A percentile compares a stretch with the other conserved stretches of the same genome.
These are phyloP conservation scores for Gymnoscopelus braueri DNA, from an alignment of 2,797 vertebrate genomes.

Conservation along the genomic window DNA sequence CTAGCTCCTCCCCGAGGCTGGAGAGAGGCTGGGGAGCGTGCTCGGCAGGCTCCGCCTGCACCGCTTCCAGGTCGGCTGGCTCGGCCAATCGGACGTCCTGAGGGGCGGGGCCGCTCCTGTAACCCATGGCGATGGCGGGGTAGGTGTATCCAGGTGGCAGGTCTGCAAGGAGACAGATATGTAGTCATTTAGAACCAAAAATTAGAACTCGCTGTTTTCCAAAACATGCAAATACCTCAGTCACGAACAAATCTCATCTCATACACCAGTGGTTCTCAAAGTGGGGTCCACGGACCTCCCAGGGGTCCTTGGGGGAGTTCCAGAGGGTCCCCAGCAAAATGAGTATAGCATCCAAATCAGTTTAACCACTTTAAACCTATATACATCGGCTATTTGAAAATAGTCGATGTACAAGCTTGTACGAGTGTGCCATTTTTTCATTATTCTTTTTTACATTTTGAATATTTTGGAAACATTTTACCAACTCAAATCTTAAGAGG, in stretches of 20 bases:
- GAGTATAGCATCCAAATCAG: no score
- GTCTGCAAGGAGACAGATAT: conserved; percentile 74
- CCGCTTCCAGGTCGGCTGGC: conserved; percentile 86
- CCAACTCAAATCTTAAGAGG: no score
- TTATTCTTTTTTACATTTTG: no score
- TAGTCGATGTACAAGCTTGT: no score
- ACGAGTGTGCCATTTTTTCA: no score
- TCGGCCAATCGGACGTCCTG: conserved; percentile 84
- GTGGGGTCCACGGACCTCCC: no score
- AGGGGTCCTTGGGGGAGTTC: no score
- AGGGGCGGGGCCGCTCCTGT: conserved; percentile 82
- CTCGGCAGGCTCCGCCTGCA: conserved; percentile 86
- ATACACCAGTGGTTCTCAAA: no score
- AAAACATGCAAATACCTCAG: neutral
- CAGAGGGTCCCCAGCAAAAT: no score
- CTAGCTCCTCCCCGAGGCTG: conserved; percentile 75
- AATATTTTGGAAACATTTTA: no score
- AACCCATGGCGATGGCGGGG: conserved; percentile 82
- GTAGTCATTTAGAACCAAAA: conserved; percentile 6
- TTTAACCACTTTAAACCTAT: no score
- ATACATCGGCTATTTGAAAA: no score
- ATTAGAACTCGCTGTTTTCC: conserved; percentile 1
- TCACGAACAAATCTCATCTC: neutral
- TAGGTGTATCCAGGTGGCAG: conserved; percentile 88
- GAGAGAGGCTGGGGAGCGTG: conserved; percentile 86